Evolutionary conservation across 2,113 vertebrate species (phyloP), one percentile per base, ranked within the genome.

Genomic region (Gasterosteus nipponicus): DNA sequence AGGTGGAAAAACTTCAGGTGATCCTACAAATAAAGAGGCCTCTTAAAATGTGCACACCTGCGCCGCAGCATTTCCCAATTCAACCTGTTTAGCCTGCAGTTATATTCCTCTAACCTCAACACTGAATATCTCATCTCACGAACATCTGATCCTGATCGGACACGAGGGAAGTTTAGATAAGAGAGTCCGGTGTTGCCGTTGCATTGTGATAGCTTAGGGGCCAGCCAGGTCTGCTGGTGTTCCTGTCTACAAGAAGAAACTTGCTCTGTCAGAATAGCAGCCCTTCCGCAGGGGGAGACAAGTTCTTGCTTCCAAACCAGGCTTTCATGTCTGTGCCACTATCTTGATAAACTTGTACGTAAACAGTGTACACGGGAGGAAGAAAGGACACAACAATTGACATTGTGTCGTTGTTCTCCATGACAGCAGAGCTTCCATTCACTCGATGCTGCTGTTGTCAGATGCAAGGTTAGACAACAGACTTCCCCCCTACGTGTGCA

Each of bases 11-110:
- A 89, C 73, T 70, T 89, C 74, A 80, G 68, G 72, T 75, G 75
- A 80, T 82, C 82, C 74, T 77, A 39, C 77, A 86, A 89, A 92
- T 72, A 84, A 89, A 89, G 69, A 89, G 75, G 73, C 75, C 86
- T 86, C 78, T 90, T 87, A 82, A 90, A 91, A 75, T 31, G 35
- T 42, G 54, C 82, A 89, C 85, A 92, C 87, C 92, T 92, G 89
- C 15, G 19, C 67, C 64, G 62, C 64, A 83, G 68, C 74, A 38
- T 66, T 81, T 69, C 60, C 69, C 56, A 70, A 62, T 49, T 70
- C 38, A 65, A 26, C 69, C 39, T 78, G 46, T 59, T 41, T 59
- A 41, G 66, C 78, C 70, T 66, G 76, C 75, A 82, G 82, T 83
- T 61, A 70, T 69, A 22, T 59, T 84, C 69, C 47, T 57, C 15